phyloP scores from a whole-genome alignment of 1,140 invertebrate species.

The Micrasema minimum region DNA sequence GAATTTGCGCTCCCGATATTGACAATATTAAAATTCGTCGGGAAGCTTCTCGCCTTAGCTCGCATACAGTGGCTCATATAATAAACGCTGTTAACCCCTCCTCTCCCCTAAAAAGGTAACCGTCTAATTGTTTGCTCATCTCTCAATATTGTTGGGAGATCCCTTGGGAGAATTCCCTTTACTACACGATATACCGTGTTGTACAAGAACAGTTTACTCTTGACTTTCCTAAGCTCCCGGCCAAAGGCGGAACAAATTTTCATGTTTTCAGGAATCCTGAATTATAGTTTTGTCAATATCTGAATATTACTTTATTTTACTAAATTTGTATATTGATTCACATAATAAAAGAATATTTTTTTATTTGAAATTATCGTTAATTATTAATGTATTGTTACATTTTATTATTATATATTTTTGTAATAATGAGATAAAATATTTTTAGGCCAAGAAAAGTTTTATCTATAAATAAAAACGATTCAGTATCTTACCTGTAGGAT shows the following conservation, averaged over 20 bases:
- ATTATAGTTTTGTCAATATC: no score
- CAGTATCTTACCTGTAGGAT: no score
- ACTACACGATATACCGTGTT: constrained; percentile 39
- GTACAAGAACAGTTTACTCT: constrained; percentile 38
- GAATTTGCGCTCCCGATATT: constrained; percentile 48
- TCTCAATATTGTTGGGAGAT: constrained; percentile 54
- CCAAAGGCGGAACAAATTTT: constrained; percentile 10
- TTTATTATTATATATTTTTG: no score
- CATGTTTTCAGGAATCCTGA: neutral
- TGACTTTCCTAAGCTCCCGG: constrained; percentile 33
- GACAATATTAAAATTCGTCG: constrained; percentile 53
- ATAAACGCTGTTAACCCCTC: constrained; percentile 51
- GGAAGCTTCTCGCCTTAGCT: constrained; percentile 42
- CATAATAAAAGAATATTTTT: no score
- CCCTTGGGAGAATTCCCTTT: constrained; percentile 48
- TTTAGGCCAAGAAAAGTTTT: no score
- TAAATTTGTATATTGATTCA: no score
- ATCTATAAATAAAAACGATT: no score
- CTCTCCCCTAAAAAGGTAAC: constrained; percentile 51
- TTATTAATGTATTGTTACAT: no score
- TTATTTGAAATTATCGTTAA: no score
- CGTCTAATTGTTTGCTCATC: constrained; percentile 55
- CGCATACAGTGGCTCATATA: constrained; percentile 41
- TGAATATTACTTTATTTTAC: no score
- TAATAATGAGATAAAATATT: no score